Evolutionary conservation across 2,113 vertebrate species (phyloP), one percentile per base, ranked within the genome.

Genomic region (Catagonus wagneri): DNA sequence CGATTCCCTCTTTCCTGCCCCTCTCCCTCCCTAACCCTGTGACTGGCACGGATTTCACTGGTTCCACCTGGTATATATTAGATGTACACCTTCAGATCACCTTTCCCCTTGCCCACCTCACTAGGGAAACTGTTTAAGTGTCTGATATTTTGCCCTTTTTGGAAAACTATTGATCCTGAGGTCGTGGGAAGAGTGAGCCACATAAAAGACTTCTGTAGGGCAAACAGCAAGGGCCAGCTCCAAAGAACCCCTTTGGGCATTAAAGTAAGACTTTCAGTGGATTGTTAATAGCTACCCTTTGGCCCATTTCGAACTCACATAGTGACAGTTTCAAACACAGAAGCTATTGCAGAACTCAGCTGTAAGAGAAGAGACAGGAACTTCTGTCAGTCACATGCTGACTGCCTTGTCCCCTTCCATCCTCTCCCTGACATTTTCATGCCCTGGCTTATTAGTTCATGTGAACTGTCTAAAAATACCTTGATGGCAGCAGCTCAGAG

Each of bases 231-330:
- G 79, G 85, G 27, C 69, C 44, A 91, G 23, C 20, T 34, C 32
- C 58, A 58, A 60, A 91, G 25, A 66, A 14, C 34, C 29, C 58
- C 85, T 89, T 15, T 60, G 61, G 32, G 54, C 69, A 89, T 80
- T 89, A 75, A 89, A 85, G 69, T 17, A 58, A 58, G 29, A 69
- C 87, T 60, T 76, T 90, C 63, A 1, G 0, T 92, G 80, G 34
- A 32, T 79, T 89, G 74, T 68, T 92, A 89, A 74, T 86, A 50
- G 93, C 63, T 86, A 66, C 86, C 72, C 56, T 90, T 94, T 90
- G 89, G 44, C 68, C 32, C 52, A 32, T 91, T 83, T 83, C 71
- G 81, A 52, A 76, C 11, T 65, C 68, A 39, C 32, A 13, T 0
- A 36, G 74, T 58, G 32, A 76, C 78, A 71, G 54, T 66, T 94